Percentiles rank a stretch among this genome's conserved stretches.
phyloP scores from a whole-genome alignment of 2,888 invertebrate genomes.

The Allolobophora icterica region DNA sequence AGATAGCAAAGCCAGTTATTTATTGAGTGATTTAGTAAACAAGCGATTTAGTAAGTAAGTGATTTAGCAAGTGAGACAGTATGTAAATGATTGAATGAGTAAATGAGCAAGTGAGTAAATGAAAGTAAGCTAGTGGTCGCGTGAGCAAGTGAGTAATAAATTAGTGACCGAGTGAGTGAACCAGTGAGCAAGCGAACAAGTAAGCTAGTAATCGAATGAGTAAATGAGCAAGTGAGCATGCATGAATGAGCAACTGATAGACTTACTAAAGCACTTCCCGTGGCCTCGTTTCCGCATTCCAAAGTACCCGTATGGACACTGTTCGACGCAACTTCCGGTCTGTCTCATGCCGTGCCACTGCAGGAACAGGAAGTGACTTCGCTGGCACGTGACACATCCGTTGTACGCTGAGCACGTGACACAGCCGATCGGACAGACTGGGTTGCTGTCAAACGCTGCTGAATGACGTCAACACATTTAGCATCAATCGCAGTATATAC shows the following conservation, averaged over 20 bases:
- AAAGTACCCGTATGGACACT: slow-evolving; percentile 39
- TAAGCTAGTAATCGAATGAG: not conserved
- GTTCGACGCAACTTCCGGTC: slow-evolving; percentile 34
- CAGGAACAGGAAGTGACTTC: slow-evolving; percentile 33
- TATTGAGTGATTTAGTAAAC: too few species aligned
- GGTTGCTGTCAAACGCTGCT: not conserved
- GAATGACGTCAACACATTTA: not conserved
- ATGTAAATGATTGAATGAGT: too few species aligned
- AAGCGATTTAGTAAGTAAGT: too few species aligned
- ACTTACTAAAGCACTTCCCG: slow-evolving; percentile 28
- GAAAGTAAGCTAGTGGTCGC: too few species aligned
- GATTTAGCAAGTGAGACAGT: too few species aligned
- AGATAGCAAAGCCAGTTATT: too few species aligned
- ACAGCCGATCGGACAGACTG: slow-evolving; percentile 30
- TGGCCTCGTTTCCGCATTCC: slow-evolving; percentile 23
- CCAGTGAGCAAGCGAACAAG: not conserved
- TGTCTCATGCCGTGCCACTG: slow-evolving; percentile 38
- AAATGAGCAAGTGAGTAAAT: too few species aligned
- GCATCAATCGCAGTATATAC: not conserved
- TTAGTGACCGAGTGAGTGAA: too few species aligned
- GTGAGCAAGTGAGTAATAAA: too few species aligned
- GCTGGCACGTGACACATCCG: slow-evolving; percentile 40
- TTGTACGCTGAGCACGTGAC: slow-evolving; percentile 36
- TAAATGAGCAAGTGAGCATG: not conserved
- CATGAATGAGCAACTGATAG: not conserved